Base-by-base conservation (phyloP, 2,797 vertebrate genomes). In the Ispidina picta region DNA sequence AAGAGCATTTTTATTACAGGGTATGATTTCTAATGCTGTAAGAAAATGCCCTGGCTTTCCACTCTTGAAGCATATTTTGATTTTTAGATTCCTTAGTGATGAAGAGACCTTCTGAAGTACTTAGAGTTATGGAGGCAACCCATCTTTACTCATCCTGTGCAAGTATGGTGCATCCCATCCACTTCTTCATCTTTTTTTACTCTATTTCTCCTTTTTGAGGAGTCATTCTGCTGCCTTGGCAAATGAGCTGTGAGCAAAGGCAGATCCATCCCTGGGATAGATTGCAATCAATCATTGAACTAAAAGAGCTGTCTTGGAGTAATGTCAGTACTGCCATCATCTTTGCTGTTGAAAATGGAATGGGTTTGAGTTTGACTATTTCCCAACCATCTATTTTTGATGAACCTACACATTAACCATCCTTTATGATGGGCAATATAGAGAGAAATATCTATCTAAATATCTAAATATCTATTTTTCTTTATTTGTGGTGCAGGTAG, bases 231-330 rank as follows among this genome's bases (percentile, higher is more conserved):
- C 48, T 85, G 28, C 52, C 37, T 37, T 75, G 70, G 44, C n/a
- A 35, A 43, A 49, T 54, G 33, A 83, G 10, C 29, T 22, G 11
- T 58, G 18, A 21, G 31, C 56, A 46, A 83, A 78, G 16, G 51
- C 43, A 59, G 41, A 33, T 23, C 28, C 0, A 1, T 77, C 3
- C 1, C 5, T 51, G 43, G n/a, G 28, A 43, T 51, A 29, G 26
- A 20, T 74, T 23, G 2, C 0, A 0, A 62, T 75, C 37, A 41
- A 0, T 46, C 49, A 8, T 31, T 80, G 33, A 90, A 63, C 18
- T 60, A 5, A 46, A 70, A 83, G n/a, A 18, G 5, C 7, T 7
- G 3, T 31, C 25, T 85, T 55, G 55, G 43, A 69, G 12, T 69
- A 33, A 26, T 59, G 39, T 26, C 69, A 62, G 2, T 59, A 56